Evolutionary conservation across 2,797 vertebrate genomes (phyloP).

Genomic region (Poliocrania exsul): DNA sequence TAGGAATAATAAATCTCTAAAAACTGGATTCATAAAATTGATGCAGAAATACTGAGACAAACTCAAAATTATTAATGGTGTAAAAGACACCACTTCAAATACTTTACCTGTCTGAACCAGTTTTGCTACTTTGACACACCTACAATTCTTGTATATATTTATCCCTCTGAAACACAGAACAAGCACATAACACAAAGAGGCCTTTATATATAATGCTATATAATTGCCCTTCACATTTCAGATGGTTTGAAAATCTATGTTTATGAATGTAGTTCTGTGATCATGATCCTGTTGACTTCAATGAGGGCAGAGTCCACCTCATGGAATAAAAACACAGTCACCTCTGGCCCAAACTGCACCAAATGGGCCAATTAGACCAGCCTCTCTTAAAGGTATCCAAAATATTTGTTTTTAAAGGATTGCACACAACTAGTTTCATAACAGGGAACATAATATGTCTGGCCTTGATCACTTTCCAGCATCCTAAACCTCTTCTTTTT

Average conservation of each 20-base stretch:
- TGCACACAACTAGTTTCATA: not conserved
- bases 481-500: not conserved
- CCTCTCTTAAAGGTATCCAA: conserved; percentile 28
- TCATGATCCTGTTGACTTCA: conserved; percentile 28
- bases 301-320: not conserved
- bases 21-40: conserved; percentile 34
- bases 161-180: conserved; percentile 65
- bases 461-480: conserved; percentile 38
- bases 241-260: conserved; percentile 74
- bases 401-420: not conserved
- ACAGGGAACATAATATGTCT: conserved; percentile 1
- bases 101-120: conserved; percentile 60
- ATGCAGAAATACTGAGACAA: conserved; percentile 43
- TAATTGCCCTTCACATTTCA: conserved; percentile 76
- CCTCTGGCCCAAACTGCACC: not conserved
- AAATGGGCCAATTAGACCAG: conserved; percentile 37
- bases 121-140: conserved; percentile 73
- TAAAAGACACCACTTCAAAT: conserved; percentile 58
- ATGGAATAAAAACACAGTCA: not conserved
- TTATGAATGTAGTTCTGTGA: conserved; percentile 71
- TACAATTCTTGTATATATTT: conserved; percentile 72
- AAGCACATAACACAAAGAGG: conserved; percentile 73
- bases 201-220: conserved; percentile 74
- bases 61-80: conserved; percentile 15
- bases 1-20: not conserved